phyloP scores from a whole-genome alignment of 2,113 vertebrate species.

The Orientallactaga bullata region DNA sequence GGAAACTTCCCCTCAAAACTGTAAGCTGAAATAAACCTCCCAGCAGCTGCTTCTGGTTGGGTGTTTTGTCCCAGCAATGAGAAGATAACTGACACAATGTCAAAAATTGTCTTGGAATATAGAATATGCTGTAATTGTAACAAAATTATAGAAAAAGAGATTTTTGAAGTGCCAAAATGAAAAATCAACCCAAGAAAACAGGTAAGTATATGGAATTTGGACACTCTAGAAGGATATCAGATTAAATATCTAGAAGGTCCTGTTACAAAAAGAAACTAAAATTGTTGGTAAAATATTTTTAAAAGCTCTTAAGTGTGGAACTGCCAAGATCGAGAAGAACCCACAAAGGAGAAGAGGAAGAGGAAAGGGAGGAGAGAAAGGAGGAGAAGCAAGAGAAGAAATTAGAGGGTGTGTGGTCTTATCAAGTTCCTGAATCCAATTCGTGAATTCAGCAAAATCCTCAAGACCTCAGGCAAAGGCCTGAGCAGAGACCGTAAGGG shows the following conservation, averaged over 20 bases:
- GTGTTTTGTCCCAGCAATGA: not conserved
- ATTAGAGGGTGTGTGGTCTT: not conserved
- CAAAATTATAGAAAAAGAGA: not conserved
- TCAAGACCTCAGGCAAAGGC: not conserved
- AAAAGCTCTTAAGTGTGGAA: not conserved
- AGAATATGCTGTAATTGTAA: not conserved
- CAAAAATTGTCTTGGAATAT: slow-evolving; percentile 7
- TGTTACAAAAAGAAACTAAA: slow-evolving; percentile 47
- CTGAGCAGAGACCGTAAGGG: not conserved
- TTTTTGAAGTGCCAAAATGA: not conserved
- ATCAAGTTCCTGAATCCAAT: not conserved
- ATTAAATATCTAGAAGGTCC: not conserved
- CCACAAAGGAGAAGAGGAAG: not conserved
- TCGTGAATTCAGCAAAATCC: not conserved
- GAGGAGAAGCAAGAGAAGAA: not conserved
- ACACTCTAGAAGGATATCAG: not conserved
- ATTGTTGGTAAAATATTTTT: not conserved
- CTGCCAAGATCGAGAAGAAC: not conserved
- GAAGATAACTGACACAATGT: not conserved
- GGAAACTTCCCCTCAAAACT: too few relatives aligned
- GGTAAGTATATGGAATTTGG: not conserved
- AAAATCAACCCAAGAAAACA: not conserved
- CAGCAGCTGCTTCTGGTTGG: too few relatives aligned
- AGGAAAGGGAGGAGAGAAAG: not conserved
- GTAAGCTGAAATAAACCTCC: too few relatives aligned